Evolutionary conservation across 2,888 invertebrate genomes (phyloP), one percentile per base, ranked within the genome.

Genomic region (Brenthis hecate): DNA sequence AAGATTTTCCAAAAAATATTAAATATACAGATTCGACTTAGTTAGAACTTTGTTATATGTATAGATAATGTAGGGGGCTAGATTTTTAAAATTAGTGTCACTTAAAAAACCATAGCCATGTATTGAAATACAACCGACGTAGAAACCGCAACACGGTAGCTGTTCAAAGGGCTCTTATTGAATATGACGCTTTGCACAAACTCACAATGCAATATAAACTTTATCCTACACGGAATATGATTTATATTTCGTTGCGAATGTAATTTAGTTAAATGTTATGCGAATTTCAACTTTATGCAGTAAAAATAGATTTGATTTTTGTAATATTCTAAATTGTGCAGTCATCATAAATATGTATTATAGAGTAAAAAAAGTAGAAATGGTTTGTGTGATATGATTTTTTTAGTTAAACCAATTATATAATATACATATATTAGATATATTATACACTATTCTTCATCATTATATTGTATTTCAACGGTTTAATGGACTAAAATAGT

Each of bases 161-260:
- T 61, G 71, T 68, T 72, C 70, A 61, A 69, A 65, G 68, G 54
- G 66, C 51, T 63, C 69, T 73, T 70, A 73, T 74, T 74, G 72
- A 73, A 74, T 74, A 65, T 65, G 61, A 54, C 61, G 47, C 61
- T 65, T 63, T 51, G 50, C 36, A n/a, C 54, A 23, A 48, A 61
- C 60, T 23, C 19, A 14, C 48, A 54, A 13, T 32, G 19, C 14
- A 66, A 64, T 28, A 36, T 53, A 48, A 60, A 60, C 60, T 65
- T 56, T 56, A 66, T 19, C 0, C 0, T 0, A 1, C 13, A 5
- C 0, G 1, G n/a, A 1, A 61, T 71, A 66, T 13, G 48, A 63
- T 54, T 16, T 60, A 66, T 43, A 66, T 66, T 64, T 56, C 23
- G 28, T 43, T 54, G 3, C 16, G 16, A 6, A 4, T 6, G n/a